Evolutionary conservation across 2,888 invertebrate species (phyloP).

Genomic region (Drosophila anceps): DNA sequence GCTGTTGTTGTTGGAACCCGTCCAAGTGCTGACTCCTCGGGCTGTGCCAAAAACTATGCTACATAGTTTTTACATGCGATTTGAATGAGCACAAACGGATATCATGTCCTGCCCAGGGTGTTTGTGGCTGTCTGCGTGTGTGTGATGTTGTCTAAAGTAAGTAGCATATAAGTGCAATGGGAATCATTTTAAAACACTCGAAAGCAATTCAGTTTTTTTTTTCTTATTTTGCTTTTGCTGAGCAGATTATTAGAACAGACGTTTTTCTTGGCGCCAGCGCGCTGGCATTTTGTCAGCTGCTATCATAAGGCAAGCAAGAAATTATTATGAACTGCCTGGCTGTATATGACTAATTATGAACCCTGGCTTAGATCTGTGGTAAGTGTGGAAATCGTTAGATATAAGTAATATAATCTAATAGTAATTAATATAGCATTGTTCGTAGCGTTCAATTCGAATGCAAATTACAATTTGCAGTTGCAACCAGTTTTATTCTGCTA

Average conservation of each 20-base stretch:
- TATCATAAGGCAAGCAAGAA: conserved; percentile 3
- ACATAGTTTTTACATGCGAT: conserved; percentile 73
- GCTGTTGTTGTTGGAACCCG: conserved; percentile 53
- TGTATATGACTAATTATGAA: conserved; percentile 29
- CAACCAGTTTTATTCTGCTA: not conserved
- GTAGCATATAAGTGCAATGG: conserved; percentile 68
- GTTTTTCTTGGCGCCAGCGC: conserved; percentile 60
- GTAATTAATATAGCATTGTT: not conserved
- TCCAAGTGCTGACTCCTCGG: conserved; percentile 66
- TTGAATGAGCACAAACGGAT: conserved; percentile 77
- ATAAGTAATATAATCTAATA: not conserved
- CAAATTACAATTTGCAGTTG: not conserved
- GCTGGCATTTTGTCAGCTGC: conserved; percentile 50
- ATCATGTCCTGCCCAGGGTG: conserved; percentile 50
- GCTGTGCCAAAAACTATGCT: conserved; percentile 55
- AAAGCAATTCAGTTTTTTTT: conserved; percentile 50
- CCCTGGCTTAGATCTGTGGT: not conserved
- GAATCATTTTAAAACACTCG: conserved; percentile 76
- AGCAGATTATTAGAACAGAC: conserved; percentile 60
- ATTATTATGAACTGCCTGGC: conserved; percentile 35
- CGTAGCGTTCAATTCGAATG: not conserved
- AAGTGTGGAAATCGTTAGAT: not conserved
- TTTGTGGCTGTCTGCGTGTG: conserved; percentile 21
- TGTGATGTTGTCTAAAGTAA: conserved; percentile 54
- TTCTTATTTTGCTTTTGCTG: conserved; percentile 28